Evolutionary conservation across 2,888 invertebrate species (phyloP), one percentile per base, ranked within the genome.

Genomic region (Macrophya annulata): DNA sequence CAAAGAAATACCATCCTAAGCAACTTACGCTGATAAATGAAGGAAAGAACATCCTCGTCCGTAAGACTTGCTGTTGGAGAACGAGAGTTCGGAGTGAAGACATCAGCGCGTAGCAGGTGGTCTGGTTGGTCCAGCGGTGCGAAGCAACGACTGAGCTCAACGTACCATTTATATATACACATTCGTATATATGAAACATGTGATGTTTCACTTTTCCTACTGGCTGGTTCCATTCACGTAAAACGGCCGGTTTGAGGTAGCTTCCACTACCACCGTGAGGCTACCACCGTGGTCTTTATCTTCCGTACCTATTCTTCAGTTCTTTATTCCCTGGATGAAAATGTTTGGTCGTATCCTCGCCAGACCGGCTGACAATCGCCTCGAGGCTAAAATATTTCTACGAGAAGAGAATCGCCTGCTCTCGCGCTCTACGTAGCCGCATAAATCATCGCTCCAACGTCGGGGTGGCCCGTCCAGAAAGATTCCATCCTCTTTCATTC

Each of bases 181-280:
- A 68, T 83, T 21, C 10, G 72, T 76, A 85, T 81, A 86, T 88
- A 88, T 87, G 88, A 89, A 87, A 88, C 88, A 88, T 87, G 88
- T 91, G 92, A 92, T 91, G 89, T 91, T 91, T 91, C 91, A 91
- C 91, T 92, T 92, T 92, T 92, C 90, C 88, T 89, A 89, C 87
- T 90, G 90, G 89, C 87, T 89, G 89, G 87, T 86, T 87, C 90
- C 89, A 91, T 92, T 86, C 86, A 84, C 85, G 86, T 86, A 85
- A 87, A 88, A 86, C 88, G 88, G 31, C 40, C 88, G 87, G 87
- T 87, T 31, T 86, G 89, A 86, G 89, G 87, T 87, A 87, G 86
- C 84, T 10, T 55, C 79, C 62, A 10, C 62, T 43, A 83, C 68
- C 68, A 37, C 68, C 40, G 59, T 62, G 51, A 21, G 45, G 31